Evolutionary conservation across 2,797 vertebrate genomes (phyloP).

Genomic region (Ambastaia sidthimunki): DNA sequence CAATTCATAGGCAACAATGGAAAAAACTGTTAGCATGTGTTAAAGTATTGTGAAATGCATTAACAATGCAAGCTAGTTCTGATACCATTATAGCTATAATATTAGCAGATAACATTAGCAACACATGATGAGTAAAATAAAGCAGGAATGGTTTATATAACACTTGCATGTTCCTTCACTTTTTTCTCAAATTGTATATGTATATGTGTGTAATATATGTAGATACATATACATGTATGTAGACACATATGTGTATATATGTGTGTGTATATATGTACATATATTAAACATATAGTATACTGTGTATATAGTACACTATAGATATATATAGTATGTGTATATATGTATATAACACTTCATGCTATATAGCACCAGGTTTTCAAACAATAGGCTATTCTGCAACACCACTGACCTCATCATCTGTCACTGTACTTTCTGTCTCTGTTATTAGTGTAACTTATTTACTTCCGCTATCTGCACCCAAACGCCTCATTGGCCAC

Average conservation of each 20-base stretch:
- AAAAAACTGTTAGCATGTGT: no score
- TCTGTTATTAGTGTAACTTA: neutral
- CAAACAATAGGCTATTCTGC: neutral
- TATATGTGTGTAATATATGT: no score
- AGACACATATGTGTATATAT: no score
- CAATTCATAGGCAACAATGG: no score
- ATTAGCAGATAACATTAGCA: no score
- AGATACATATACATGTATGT: no score
- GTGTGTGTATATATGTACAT: no score
- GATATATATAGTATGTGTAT: neutral
- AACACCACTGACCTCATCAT: neutral
- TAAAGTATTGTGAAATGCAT: neutral
- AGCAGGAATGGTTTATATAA: conserved; percentile 27
- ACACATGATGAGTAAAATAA: neutral
- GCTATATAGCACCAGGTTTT: no score
- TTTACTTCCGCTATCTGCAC: neutral
- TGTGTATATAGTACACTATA: neutral
- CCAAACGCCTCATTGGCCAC: neutral
- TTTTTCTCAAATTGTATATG: neutral
- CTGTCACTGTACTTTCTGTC: no score
- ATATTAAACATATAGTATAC: no score
- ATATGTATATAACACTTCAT: no score
- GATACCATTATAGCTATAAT: no score
- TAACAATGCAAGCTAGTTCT: neutral
- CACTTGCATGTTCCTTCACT: conserved; percentile 1